Base-by-base conservation (phyloP, 2,888 invertebrate genomes). In the Eilema sororculum region DNA sequence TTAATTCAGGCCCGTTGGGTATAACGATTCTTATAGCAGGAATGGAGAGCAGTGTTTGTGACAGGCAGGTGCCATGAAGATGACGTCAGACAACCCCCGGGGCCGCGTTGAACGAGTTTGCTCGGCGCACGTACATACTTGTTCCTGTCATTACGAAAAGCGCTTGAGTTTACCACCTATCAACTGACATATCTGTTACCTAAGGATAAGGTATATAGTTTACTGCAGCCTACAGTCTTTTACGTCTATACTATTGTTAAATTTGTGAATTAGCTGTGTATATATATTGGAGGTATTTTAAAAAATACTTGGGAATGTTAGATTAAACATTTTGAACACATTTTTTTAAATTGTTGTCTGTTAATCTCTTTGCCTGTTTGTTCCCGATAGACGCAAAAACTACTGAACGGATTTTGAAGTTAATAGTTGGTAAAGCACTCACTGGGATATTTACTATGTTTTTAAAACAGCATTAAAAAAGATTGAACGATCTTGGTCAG, bases 51-150 rank as follows among this genome's bases (percentile, higher is more conserved):
- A 63, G 72, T 83, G 83, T 74, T 67, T 76, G 72, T 84, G 84
- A 86, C 85, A 81, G 84, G 77, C 82, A 84, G 84, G 80, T 77
- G 77, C 67, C 73, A 76, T 78, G 75, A 72, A 77, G 79, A 79
- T 82, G 81, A 82, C 78, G 82, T 72, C 74, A 74, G 68, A 64
- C 74, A 76, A 62, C 72, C 79, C 79, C 78, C 65, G 74, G 78
- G 78, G 78, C 67, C 72, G 59, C 33, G 58, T 65, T 71, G 68
- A 69, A 75, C 77, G 74, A 83, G 79, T 79, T 72, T 73, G 68
- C 60, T 68, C 61, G 61, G 73, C 72, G 75, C 59, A 70, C 75
- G 65, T 70, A 70, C 75, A 65, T 70, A 73, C 78, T 78, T 75
- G 70, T 74, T 68, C 67, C 74, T 77, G 79, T 74, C 81, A 73